Conservation (phyloP, 2,888 invertebrate species). For the Eristalinus aeneus region DNA sequence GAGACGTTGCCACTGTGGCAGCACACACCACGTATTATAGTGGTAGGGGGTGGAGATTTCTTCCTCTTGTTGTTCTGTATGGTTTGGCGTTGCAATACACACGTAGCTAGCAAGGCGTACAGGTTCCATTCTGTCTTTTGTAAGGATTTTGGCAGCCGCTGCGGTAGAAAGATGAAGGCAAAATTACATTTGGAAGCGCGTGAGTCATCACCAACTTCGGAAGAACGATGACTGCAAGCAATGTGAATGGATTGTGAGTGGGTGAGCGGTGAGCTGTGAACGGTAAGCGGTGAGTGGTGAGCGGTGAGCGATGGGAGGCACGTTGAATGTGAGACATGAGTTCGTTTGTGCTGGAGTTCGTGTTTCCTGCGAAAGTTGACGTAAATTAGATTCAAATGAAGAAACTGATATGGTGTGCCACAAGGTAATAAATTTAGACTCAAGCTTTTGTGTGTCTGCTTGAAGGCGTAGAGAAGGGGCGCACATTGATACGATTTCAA, state of each 20-base stretch:
- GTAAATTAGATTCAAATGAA: conserved; percentile 58
- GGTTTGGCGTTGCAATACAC: conserved; percentile 36
- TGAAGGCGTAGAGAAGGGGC: not conserved
- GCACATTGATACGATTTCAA: not conserved
- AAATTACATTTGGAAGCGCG: conserved; percentile 65
- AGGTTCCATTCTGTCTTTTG: conserved; percentile 10
- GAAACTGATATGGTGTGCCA: conserved; percentile 31
- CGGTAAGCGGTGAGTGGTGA: no score
- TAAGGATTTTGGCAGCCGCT: conserved; percentile 39
- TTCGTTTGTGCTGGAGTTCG: conserved; percentile 7
- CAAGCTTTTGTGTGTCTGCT: conserved; percentile 5
- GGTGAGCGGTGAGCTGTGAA: not conserved
- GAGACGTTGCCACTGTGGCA: conserved; percentile 4
- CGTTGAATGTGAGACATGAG: not conserved
- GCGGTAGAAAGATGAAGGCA: conserved; percentile 45
- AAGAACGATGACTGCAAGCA: conserved; percentile 15
- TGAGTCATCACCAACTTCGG: conserved; percentile 58
- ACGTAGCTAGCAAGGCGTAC: not conserved
- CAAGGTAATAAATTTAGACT: conserved; percentile 45
- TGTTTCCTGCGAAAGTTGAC: conserved; percentile 34
- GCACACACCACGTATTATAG: not conserved
- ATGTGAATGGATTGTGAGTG: conserved; percentile 1
- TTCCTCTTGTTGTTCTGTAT: conserved; percentile 25
- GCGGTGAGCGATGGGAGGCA: not conserved
- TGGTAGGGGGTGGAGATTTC: conserved; percentile 14